Percentiles rank a stretch among this genome's conserved stretches.
These are phyloP conservation scores for Ditylenchus dipsaci DNA, from an alignment of 1,140 invertebrate species.

Conservation along the genomic window DNA sequence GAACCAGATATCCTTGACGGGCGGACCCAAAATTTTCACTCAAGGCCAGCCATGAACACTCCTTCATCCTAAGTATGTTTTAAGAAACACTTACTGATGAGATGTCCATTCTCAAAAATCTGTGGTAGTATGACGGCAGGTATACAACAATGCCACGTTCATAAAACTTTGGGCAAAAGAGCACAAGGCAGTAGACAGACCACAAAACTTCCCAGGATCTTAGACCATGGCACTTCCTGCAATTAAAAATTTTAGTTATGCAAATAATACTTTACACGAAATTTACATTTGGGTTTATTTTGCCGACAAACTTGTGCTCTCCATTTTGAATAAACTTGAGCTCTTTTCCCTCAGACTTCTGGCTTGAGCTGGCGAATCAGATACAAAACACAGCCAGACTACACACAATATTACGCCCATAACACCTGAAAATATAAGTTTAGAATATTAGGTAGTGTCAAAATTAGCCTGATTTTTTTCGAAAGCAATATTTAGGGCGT, in stretches of 20 bases:
- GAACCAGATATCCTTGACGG: no score
- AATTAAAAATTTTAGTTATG: not conserved
- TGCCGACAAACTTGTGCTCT: not conserved
- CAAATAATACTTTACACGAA: no score
- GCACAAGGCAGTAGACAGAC: constrained; percentile 47
- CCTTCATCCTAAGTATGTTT: no score
- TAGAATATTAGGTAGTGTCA: no score
- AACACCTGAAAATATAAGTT: constrained; percentile 33
- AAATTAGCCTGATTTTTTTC: no score
- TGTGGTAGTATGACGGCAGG: constrained; percentile 54
- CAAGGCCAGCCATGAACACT: no score
- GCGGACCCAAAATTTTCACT: no score
- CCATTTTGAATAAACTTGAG: constrained; percentile 34
- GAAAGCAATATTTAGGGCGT: no score
- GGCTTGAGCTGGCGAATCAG: constrained; percentile 41
- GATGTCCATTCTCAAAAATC: constrained; percentile 51
- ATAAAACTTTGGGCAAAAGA: constrained; percentile 56
- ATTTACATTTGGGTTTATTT: constrained; percentile 22
- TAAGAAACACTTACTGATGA: constrained; percentile 34
- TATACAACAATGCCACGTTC: constrained; percentile 58
- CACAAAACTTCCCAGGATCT: constrained; percentile 43
- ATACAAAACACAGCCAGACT: constrained; percentile 44
- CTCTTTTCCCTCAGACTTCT: constrained; percentile 37
- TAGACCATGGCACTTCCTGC: constrained; percentile 34
- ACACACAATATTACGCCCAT: constrained; percentile 45